These are phyloP conservation scores for Drosophila mimica DNA, from an alignment of 2,888 invertebrate species.

Conservation along the genomic window DNA sequence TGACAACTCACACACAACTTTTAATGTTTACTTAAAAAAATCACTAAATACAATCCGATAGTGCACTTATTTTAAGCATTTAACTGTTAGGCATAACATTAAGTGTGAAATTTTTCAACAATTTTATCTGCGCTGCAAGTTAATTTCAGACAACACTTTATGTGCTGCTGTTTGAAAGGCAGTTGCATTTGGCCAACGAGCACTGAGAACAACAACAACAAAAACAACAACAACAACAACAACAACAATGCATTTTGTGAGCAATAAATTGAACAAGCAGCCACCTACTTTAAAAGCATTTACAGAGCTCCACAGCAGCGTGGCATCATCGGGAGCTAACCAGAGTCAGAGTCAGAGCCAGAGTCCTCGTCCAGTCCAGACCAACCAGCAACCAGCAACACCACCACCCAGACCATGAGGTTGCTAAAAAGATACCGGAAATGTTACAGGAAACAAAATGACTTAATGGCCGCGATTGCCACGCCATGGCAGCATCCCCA, in stretches of 20 bases:
- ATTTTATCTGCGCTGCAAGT: constrained; percentile 60
- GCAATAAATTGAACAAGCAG: constrained; percentile 74
- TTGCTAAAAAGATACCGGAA: constrained; percentile 78
- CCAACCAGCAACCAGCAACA: background rate
- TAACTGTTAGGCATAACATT: constrained; percentile 25
- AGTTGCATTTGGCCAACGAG: constrained; percentile 44
- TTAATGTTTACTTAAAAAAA: background rate
- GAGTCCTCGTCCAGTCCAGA: background rate
- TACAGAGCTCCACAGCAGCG: constrained; percentile 38
- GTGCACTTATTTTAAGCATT: constrained; percentile 11
- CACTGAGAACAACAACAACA: constrained; percentile 4
- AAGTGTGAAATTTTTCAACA: constrained; percentile 36
- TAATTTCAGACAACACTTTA: constrained; percentile 68
- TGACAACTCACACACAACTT: background rate
- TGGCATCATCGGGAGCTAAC: constrained; percentile 19
- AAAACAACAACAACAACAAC: constrained; percentile 26
- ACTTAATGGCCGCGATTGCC: constrained; percentile 78
- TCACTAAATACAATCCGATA: background rate
- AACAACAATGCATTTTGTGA: constrained; percentile 63
- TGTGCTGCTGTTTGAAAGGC: constrained; percentile 55
- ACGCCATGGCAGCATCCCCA: constrained; percentile 51
- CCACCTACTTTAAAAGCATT: constrained; percentile 76
- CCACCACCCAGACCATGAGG: constrained; percentile 36
- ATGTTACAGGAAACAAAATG: constrained; percentile 79
- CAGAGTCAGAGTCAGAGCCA: constrained; percentile 1